Evolutionary conservation across 2,888 invertebrate species (phyloP).

Genomic region (Desoria tigrina): DNA sequence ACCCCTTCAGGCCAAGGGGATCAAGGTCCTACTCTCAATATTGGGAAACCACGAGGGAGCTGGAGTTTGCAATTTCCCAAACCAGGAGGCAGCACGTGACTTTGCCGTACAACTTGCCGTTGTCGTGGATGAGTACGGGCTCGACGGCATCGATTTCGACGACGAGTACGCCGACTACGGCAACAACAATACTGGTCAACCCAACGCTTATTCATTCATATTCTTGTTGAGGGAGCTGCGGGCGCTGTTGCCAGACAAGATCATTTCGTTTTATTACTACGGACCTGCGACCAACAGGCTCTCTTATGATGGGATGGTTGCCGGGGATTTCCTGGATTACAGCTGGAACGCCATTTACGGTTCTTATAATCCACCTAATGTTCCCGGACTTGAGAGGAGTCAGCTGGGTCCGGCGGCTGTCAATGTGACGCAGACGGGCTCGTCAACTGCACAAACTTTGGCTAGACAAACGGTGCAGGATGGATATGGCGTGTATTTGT

Average conservation of each 20-base stretch:
- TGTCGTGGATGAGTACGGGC: slow-evolving; percentile 13
- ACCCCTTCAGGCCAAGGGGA: slow-evolving; percentile 25
- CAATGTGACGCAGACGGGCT: background rate
- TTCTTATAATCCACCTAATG: slow-evolving; percentile 16
- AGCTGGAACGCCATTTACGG: slow-evolving; percentile 35
- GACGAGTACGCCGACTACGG: slow-evolving; percentile 31
- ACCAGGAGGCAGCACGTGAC: slow-evolving; percentile 14
- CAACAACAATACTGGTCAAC: slow-evolving; percentile 21
- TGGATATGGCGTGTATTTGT: slow-evolving; percentile 29
- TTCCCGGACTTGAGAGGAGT: slow-evolving; percentile 15
- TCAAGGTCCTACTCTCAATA: slow-evolving; percentile 29
- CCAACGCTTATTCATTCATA: slow-evolving; percentile 23
- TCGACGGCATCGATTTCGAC: slow-evolving; percentile 33
- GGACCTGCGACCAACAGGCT: slow-evolving; percentile 21
- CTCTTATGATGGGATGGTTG: slow-evolving; percentile 2
- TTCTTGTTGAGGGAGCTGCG: slow-evolving; percentile 24
- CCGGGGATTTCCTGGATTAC: slow-evolving; percentile 29
- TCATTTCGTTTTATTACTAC: slow-evolving; percentile 33
- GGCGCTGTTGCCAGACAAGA: slow-evolving; percentile 20
- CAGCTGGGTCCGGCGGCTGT: slow-evolving; percentile 25
- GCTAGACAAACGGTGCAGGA: slow-evolving; percentile 21
- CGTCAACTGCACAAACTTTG: background rate
- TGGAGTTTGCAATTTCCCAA: slow-evolving; percentile 26
- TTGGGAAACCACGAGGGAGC: slow-evolving; percentile 31
- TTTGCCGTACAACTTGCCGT: slow-evolving; percentile 23